Conservation (phyloP, 2,113 vertebrate species). For the Neopipo cinnamomea region DNA sequence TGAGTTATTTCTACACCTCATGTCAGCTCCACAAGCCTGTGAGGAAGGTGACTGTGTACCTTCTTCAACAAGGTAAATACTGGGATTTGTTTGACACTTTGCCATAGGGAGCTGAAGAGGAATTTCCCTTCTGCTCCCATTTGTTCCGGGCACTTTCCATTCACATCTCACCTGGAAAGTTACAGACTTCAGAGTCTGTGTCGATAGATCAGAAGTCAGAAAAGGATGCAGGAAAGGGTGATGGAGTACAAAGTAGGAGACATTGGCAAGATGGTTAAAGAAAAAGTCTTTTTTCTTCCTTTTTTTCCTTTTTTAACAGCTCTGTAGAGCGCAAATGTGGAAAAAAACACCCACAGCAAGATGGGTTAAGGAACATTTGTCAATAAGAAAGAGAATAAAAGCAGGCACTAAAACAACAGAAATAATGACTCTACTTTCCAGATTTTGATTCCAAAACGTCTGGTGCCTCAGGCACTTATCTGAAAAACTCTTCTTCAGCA, state of each 20-base stretch:
- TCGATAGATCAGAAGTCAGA: neutral
- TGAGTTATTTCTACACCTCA: rapidly evolving
- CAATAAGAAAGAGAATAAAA: conserved; percentile 59
- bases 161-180: neutral
- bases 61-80: too few species aligned
- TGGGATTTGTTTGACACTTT: neutral
- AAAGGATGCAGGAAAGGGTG: neutral
- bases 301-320: conserved; percentile 35
- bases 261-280: neutral
- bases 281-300: neutral
- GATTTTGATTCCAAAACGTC: conserved; percentile 71
- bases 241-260: neutral
- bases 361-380: conserved; percentile 16
- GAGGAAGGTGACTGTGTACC: neutral
- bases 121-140: neutral
- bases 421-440: conserved; percentile 59
- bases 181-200: neutral
- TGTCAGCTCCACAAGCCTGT: neutral
- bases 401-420: conserved; percentile 66
- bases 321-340: conserved; percentile 37
- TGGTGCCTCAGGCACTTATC: conserved; percentile 65
- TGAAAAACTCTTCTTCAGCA: conserved; percentile 23
- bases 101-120: neutral
- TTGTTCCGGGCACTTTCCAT: neutral
- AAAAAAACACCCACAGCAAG: conserved; percentile 61